A percentile compares a stretch with the other conserved stretches of the same genome.
Evolutionary conservation across 2,113 vertebrate genomes (phyloP).

Genomic region (Lipotes vexillifer): DNA sequence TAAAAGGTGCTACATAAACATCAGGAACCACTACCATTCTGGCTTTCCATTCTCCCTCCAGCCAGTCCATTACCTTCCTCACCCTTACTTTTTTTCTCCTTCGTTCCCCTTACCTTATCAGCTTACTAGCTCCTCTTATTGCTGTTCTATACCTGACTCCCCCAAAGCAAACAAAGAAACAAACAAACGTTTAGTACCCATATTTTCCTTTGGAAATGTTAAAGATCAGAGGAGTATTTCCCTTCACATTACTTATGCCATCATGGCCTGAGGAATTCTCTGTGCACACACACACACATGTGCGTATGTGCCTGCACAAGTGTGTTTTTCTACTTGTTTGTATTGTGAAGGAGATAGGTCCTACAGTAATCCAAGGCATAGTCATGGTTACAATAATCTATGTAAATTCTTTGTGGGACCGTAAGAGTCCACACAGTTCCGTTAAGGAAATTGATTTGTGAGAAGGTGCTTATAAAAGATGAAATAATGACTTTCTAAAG

Average conservation of each 20-base stretch:
- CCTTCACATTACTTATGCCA: not conserved
- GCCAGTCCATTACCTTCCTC: not conserved
- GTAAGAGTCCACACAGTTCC: not conserved
- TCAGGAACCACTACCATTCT: not conserved
- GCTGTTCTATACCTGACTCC: not conserved
- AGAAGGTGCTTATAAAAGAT: not conserved
- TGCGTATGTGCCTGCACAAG: not conserved
- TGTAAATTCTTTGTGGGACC: not conserved
- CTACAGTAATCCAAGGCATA: not conserved
- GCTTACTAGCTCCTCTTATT: not conserved
- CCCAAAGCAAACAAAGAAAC: not conserved
- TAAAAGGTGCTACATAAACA: not conserved
- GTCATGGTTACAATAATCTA: not conserved
- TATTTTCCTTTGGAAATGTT: not conserved
- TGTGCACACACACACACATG: not conserved
- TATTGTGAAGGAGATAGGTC: not conserved
- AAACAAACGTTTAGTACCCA: not conserved
- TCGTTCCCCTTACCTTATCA: not conserved
- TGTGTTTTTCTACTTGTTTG: not conserved
- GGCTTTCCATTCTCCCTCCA: not conserved
- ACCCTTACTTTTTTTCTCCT: not conserved
- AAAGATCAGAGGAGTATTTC: not conserved
- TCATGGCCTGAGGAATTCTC: not conserved
- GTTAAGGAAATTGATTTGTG: slow-evolving; percentile 2
- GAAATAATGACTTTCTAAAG: not conserved